Conservation (phyloP, 2,113 vertebrate genomes). For the Pelobates fuscus region DNA sequence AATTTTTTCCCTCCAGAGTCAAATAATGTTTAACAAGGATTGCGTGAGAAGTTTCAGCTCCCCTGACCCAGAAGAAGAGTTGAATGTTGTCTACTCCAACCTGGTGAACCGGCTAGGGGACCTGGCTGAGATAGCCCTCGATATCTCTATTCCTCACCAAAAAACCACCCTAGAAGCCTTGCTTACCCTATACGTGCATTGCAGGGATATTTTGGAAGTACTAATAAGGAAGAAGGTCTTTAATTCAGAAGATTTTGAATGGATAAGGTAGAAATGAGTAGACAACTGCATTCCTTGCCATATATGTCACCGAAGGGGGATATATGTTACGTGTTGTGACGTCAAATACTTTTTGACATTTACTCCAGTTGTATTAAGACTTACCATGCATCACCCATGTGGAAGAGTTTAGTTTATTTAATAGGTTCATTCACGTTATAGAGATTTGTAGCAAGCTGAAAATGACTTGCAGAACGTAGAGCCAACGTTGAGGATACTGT, state of each 20-base stretch:
- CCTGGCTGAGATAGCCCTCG: slow-evolving; percentile 47
- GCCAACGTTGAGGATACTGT: no score
- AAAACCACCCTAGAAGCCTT: slow-evolving; percentile 56
- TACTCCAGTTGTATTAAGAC: no score
- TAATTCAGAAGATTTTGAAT: slow-evolving; percentile 64
- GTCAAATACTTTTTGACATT: no score
- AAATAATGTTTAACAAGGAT: slow-evolving; percentile 66
- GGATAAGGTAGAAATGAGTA: slow-evolving; percentile 60
- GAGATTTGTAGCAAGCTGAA: no score
- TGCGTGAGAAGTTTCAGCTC: slow-evolving; percentile 58
- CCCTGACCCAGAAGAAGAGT: slow-evolving; percentile 41
- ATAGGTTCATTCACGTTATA: no score
- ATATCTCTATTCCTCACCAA: slow-evolving; percentile 41
- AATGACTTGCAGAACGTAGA: no score
- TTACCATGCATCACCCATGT: no score
- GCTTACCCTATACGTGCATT: slow-evolving; percentile 61
- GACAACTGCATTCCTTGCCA: no score
- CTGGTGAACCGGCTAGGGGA: slow-evolving; percentile 50
- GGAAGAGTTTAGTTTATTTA: no score
- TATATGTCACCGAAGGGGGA: no score
- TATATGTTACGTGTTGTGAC: no score
- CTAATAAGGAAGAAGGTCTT: slow-evolving; percentile 56
- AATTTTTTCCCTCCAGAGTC: no score
- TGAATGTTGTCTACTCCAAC: slow-evolving; percentile 41
- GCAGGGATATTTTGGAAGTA: slow-evolving; percentile 58